Evolutionary conservation across 2,113 vertebrate genomes (phyloP), one percentile per base, ranked within the genome.

Genomic region (Ciconia stormi): DNA sequence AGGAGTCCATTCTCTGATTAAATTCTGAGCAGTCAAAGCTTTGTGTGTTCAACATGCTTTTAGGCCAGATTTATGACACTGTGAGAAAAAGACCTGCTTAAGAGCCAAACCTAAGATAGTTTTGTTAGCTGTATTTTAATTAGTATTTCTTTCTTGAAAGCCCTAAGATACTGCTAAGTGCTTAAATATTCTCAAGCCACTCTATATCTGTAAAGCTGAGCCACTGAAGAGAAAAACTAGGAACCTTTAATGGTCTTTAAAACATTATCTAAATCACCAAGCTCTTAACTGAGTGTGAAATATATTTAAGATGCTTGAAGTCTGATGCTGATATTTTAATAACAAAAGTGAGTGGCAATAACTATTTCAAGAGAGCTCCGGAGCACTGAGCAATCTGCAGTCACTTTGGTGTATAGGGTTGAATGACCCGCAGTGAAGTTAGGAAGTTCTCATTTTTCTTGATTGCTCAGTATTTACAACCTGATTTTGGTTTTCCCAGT

Each of bases 41-140:
- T 82, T 93, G 62, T 53, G 19, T 70, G 38, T 80, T 81, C 66
- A 83, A 4, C 66, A 70, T 80, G 85, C 66, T 95, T 93, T 94
- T 93, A 90, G 78, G 62, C 32, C 82, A 93, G 87, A 95, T 94
- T 95, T 95, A 96, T 82, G 79, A 81, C 34, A 49, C n/a, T 32
- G 7, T 78, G 27, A 69, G 18, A 78, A 82, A 65, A 36, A 30
- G 46, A 42, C 12, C n/a, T 77, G 49, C 62, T 87, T 61, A 65
- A 76, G 40, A 93, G 82, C 46, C 66, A 96, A 86, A 77, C 8
- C 40, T 29, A 23, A 34, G 32, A 87, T 23, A 50, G 76, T 40
- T 86, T 85, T 91, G 38, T 58, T 77, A 85, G 66, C 85, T 88
- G 27, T 92, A 77, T 90, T 80, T 96, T 76, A 91, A 90, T 96